Evolutionary conservation across 1,140 invertebrate species (phyloP).

Genomic region (Bacillus rossius): DNA sequence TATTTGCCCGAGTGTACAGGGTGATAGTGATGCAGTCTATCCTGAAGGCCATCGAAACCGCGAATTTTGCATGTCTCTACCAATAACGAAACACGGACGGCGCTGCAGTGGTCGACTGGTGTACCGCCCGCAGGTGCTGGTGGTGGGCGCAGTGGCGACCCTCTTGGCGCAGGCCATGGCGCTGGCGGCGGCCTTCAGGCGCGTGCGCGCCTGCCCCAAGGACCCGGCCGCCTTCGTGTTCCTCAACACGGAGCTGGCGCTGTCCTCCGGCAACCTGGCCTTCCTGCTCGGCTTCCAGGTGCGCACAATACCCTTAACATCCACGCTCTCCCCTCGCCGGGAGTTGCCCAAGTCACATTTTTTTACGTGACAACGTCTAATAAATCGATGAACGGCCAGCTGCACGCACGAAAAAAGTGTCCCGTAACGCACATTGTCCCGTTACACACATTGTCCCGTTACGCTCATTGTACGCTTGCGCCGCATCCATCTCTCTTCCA

Average conservation of each 20-base stretch:
- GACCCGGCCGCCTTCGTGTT: slow-evolving; percentile 27
- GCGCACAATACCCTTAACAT: slow-evolving; percentile 14
- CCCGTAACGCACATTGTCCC: too few species aligned
- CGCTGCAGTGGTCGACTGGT: background rate
- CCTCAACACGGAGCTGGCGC: slow-evolving; percentile 29
- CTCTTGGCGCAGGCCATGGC: slow-evolving; percentile 29
- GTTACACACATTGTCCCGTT: too few species aligned
- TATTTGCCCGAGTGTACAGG: too few species aligned
- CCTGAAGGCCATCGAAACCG: too few species aligned
- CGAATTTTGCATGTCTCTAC: background rate
- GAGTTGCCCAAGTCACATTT: too few species aligned
- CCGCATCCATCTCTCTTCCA: too few species aligned
- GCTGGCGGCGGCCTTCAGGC: slow-evolving; percentile 22
- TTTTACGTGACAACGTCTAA: too few species aligned
- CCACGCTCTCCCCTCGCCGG: background rate
- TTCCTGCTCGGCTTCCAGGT: slow-evolving; percentile 48
- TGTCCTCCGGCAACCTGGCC: slow-evolving; percentile 31
- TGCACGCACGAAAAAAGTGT: too few species aligned
- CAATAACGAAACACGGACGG: background rate
- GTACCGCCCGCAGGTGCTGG: slow-evolving; percentile 15
- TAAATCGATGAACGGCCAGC: too few species aligned
- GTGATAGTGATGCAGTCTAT: too few species aligned
- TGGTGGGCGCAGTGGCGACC: slow-evolving; percentile 28
- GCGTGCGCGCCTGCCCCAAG: slow-evolving; percentile 16
- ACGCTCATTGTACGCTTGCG: too few species aligned